Base-by-base conservation (phyloP, 2,888 invertebrate genomes). In the Drosophila melanosoma region DNA sequence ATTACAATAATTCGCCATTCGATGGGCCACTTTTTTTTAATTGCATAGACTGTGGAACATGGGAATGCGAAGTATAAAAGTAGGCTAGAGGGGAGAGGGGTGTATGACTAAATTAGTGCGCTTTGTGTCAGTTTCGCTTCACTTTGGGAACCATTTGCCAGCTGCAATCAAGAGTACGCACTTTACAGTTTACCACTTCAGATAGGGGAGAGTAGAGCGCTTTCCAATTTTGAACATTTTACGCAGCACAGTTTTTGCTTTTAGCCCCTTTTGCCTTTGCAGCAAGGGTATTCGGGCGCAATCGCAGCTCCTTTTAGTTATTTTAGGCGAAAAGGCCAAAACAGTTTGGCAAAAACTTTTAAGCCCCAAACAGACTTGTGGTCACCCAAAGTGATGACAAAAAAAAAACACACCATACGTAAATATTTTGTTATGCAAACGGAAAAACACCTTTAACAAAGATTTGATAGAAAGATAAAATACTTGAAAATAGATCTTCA, bases 121-220 rank as follows among this genome's bases (percentile, higher is more conserved):
- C 83, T 84, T 85, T 82, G 82, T 85, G 83, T 84, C 82, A 81
- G 82, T 76, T 73, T 82, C 84, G 81, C 76, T 82, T 86, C 84
- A 85, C 49, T 79, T 79, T 72, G 74, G 74, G 75, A 67, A 57
- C 76, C 68, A 79, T 82, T 82, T 79, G 58, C 69, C 51, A 68
- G 66, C 71, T 61, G 78, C 83, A 83, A 83, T 83, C 83, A 83
- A 72, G 83, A 57, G 82, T 62, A 81, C 76, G 82, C 83, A 82
- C 84, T 82, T 79, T 82, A 68, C 74, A 74, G 73, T 48, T 70
- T 71, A 76, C 68, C 81, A 79, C 49, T 73, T 54, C 54, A 32
- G 38, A 32, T 32, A 26, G 33, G 29, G 33, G 1, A 26, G 51
- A 36, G 69, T 45, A 65, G 65, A 81, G 67, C 81, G 79, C 70